Percentiles rank a stretch among this genome's conserved stretches.
Evolutionary conservation across 2,797 vertebrate species (phyloP).

Genomic region (Sciurus carolinensis): DNA sequence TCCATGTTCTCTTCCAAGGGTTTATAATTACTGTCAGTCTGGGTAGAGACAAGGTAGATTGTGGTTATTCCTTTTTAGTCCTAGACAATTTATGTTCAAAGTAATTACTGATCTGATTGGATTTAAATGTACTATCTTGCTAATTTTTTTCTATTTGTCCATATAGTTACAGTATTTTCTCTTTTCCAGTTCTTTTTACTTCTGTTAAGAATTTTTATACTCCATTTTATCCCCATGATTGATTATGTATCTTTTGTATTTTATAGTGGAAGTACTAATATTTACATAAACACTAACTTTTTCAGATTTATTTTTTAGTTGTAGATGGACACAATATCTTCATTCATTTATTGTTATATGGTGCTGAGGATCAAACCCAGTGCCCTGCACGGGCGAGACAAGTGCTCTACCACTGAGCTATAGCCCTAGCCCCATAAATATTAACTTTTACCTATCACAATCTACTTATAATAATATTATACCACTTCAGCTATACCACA

Average conservation of each 20-base stretch:
- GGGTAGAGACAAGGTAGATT: background rate
- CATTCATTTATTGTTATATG: too few species aligned
- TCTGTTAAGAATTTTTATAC: background rate
- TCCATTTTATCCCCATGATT: background rate
- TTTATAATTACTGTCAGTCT: background rate
- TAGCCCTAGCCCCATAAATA: background rate
- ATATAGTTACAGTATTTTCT: background rate
- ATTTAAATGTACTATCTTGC: background rate
- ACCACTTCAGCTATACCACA: background rate
- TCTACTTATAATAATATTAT: conserved; percentile 20
- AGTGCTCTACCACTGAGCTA: too few species aligned
- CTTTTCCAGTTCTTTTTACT: background rate
- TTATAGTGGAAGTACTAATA: background rate
- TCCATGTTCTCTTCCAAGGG: background rate
- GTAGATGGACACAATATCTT: too few species aligned
- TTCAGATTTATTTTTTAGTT: background rate
- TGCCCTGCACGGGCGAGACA: too few species aligned
- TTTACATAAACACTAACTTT: background rate
- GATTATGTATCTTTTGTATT: background rate
- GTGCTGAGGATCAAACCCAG: too few species aligned
- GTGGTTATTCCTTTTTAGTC: background rate
- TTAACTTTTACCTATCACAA: background rate
- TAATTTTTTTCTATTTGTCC: background rate
- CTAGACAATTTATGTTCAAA: background rate
- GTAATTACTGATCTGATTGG: background rate